Conservation (phyloP, 1,140 invertebrate genomes). For the Atta colombica region DNA sequence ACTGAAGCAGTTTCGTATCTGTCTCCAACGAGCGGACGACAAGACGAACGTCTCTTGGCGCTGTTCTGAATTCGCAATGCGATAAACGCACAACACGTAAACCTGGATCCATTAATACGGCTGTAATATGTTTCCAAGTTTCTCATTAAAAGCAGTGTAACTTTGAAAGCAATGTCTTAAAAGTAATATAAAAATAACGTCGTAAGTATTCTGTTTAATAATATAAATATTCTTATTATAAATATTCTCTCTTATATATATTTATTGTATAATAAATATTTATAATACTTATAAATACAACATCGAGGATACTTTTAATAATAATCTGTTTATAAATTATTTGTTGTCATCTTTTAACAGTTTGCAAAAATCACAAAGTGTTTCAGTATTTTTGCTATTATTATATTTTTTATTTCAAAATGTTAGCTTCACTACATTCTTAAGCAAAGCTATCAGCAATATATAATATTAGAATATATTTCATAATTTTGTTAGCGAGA, state of each 20-base stretch:
- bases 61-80: constrained; percentile 60
- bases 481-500: neutral
- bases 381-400: neutral
- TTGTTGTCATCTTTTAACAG: neutral
- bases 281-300: neutral
- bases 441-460: neutral
- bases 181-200: neutral
- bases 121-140: constrained; percentile 26
- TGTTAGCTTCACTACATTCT: neutral
- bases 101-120: constrained; percentile 36
- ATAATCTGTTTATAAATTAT: neutral
- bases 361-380: neutral
- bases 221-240: neutral
- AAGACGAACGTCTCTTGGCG: constrained; percentile 59
- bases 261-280: no score
- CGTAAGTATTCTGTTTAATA: neutral
- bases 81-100: constrained; percentile 47
- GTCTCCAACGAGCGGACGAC: constrained; percentile 56
- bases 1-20: constrained; percentile 53
- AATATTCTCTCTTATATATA: no score
- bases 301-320: neutral
- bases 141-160: constrained; percentile 21
- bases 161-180: neutral
- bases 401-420: neutral
- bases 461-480: neutral